A percentile compares a stretch with the other conserved stretches of the same genome.
phyloP scores from a whole-genome alignment of 2,797 vertebrate species.

The Podarcis lilfordi region DNA sequence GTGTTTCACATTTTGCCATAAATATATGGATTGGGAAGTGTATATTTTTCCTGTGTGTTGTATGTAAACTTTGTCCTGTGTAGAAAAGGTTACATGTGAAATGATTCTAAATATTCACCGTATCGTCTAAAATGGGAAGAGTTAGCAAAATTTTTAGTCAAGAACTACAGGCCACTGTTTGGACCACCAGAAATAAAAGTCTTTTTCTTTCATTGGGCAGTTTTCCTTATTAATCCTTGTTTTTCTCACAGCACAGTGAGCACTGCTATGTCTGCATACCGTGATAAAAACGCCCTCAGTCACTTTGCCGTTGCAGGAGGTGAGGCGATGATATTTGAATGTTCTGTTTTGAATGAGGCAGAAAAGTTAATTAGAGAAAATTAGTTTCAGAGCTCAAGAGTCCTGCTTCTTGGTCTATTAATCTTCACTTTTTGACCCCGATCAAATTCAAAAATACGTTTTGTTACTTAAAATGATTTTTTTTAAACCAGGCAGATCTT shows the following conservation, averaged over 20 bases:
- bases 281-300: conserved; percentile 81
- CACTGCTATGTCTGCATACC: conserved; percentile 85
- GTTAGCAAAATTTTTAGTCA: neutral
- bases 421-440: fast-evolving
- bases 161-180: neutral
- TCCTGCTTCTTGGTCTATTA: conserved; percentile 27
- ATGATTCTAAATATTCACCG: neutral
- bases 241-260: conserved; percentile 83
- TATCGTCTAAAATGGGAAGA: neutral
- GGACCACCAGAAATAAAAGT: neutral
- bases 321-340: conserved; percentile 71
- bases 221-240: conserved; percentile 24
- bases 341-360: neutral
- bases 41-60: neutral
- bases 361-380: neutral
- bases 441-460: fast-evolving
- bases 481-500: conserved; percentile 22
- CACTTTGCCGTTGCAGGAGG: conserved; percentile 91
- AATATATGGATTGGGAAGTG: neutral
- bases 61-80: neutral
- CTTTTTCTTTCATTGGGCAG: neutral
- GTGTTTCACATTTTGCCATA: neutral
- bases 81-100: neutral
- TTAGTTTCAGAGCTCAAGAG: neutral
- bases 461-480: neutral